Evolutionary conservation across 2,113 vertebrate genomes (phyloP), one percentile per base, ranked within the genome.

Genomic region (Oncorhynchus clarkii): DNA sequence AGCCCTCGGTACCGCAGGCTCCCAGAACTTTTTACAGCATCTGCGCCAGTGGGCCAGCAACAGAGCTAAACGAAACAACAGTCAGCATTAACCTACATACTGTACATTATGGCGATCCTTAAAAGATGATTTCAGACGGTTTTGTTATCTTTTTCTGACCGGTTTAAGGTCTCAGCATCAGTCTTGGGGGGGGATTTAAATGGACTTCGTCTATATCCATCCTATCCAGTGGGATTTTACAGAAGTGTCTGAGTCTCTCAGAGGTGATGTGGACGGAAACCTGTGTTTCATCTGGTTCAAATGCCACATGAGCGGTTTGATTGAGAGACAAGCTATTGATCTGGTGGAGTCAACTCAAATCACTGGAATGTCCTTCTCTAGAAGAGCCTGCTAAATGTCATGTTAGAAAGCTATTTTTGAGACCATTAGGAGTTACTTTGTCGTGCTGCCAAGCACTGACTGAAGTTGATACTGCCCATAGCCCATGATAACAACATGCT

Each of bases 241-340:
- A 71, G 78, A 86, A 90, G 86, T 78, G 81, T 18, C 77, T 88
- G 76, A 73, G 85, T 87, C 51, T 84, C 88, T 91, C 86, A 83
- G 87, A 90, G 90, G 92, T 92, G 87, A 92, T 83, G 86, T 88
- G 82, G 89, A 91, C 89, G 86, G 86, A 80, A 90, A 88, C 85
- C 88, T 86, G 82, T 91, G 88, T 92, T 93, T 91, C 87, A 92
- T 93, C 89, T 93, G 88, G 90, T 92, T 93, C 91, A 93, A 92
- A 93, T 93, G 87, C 91, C 91, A 92, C 90, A 90, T 88, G 89
- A 88, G 89, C 90, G 84, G 89, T 93, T 90, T 91, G 79, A 16
- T 82, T 83, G 85, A 90, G 89, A 93, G 92, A 93, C 87, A 24
- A 89, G 85, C 84, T 94, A 93, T 94, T 93, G 93, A 94, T 94